Base-by-base conservation (phyloP, 2,113 vertebrate genomes). In the Ciconia boyciana region DNA sequence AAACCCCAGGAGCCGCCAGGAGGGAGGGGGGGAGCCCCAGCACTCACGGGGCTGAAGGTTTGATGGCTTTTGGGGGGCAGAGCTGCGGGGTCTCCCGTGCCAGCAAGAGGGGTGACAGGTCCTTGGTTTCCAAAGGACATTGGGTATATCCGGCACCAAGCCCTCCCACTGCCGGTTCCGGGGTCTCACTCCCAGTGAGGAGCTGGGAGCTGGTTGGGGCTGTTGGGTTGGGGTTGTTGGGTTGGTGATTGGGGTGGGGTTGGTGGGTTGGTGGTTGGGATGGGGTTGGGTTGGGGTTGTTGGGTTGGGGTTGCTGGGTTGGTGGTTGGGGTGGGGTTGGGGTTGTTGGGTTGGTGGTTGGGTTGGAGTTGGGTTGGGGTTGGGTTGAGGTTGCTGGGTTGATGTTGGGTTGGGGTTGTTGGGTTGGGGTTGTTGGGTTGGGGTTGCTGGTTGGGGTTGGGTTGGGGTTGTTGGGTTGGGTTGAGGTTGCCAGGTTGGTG, bases 161-260 rank as follows among this genome's bases (percentile, higher is more conserved):
- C 2, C 25, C 8, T 22, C 19, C 13, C 48, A 2, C 4, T 9
- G 32, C 11, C 0, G 1, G 4, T 39, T 62, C 4, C 21, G 31
- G 19, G 18, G 19, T 12, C 43, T 34, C 16, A 8, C 6, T 32
- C 17, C 55, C 41, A 8, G 24, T 1, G 11, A 9, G 55, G 49
- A 52, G 43, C 13, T 1, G 0, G 68, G 46, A 3, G 6, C 9
- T 41, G 13, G 9, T 3, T 32, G n/a, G 41, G 46, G 39, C 0
- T 12, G 19, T 15, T 14, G 41, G 43, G 34, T 7, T 20, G 48
- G 49, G 13, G 32, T 11, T 60, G 72, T 7, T 18, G 39, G 57
- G 57, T 22, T 58, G 29, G 17, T 18, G 32, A 8, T 61, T 58
- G 64, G 25, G 58, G 26, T 3, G 58, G 26, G 58, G 32, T 2